Percentiles rank a stretch among this genome's conserved stretches.
Conservation (phyloP, 1,140 invertebrate species). For the Diploscapter pachys region DNA sequence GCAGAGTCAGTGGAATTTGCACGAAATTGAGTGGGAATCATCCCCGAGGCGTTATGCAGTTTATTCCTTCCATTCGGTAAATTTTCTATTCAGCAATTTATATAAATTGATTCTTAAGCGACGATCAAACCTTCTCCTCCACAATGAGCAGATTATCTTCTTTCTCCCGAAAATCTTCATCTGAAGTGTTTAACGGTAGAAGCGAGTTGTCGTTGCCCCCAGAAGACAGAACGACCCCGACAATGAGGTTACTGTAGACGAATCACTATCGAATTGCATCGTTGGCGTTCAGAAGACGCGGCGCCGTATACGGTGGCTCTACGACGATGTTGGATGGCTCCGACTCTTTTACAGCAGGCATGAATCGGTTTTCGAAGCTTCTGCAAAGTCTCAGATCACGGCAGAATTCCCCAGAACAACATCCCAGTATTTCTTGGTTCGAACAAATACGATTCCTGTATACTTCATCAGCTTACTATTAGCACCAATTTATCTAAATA, state of each 20-base stretch:
- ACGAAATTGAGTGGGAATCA: constrained; percentile 36
- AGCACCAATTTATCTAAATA: too few species aligned
- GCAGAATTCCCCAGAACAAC: constrained; percentile 27
- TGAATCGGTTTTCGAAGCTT: constrained; percentile 42
- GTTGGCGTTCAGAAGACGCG: constrained; percentile 18
- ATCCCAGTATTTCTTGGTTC: constrained; percentile 26
- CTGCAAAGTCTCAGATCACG: constrained; percentile 31
- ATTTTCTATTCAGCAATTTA: constrained; percentile 12
- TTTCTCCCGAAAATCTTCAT: constrained; percentile 36
- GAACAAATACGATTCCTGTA: not conserved
- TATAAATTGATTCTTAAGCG: constrained; percentile 18
- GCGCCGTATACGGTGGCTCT: constrained; percentile 22
- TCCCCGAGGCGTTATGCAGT: constrained; percentile 47
- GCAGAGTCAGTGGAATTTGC: constrained; percentile 39
- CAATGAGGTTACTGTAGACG: not conserved
- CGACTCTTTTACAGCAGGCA: constrained; percentile 33
- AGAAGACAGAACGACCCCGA: constrained; percentile 2
- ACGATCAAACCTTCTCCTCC: constrained; percentile 33
- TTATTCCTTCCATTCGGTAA: constrained; percentile 42
- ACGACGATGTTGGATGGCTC: constrained; percentile 32
- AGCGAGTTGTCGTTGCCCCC: constrained; percentile 2
- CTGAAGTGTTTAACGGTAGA: constrained; percentile 34
- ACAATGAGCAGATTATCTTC: constrained; percentile 16
- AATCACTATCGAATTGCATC: constrained; percentile 8
- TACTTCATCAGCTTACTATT: too few species aligned